phyloP scores from a whole-genome alignment of 2,888 invertebrate genomes.

The Nomada hirtipes region DNA sequence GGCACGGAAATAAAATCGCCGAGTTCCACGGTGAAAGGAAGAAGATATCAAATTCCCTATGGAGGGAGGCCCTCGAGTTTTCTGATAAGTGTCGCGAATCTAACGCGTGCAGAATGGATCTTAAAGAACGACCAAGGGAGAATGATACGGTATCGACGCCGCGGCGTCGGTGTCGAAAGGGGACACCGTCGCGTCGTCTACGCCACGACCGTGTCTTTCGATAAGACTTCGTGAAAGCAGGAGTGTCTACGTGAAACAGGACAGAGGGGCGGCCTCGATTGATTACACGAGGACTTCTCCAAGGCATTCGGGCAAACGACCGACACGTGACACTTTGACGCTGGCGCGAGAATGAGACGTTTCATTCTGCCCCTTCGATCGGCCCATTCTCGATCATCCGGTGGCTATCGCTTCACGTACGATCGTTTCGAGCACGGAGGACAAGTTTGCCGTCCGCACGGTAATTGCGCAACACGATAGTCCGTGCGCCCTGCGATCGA shows the following conservation, averaged over 20 bases:
- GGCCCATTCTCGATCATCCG: constrained; percentile 32
- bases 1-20: constrained; percentile 64
- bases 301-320: constrained; percentile 59
- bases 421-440: constrained; percentile 21
- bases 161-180: constrained; percentile 33
- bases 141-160: constrained; percentile 51
- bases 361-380: constrained; percentile 49
- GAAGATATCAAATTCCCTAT: constrained; percentile 48
- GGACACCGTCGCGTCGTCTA: constrained; percentile 45
- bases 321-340: constrained; percentile 62
- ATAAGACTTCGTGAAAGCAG: constrained; percentile 44
- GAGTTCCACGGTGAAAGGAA: constrained; percentile 29
- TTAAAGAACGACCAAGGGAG: constrained; percentile 27
- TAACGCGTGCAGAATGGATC: constrained; percentile 42
- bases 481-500: not conserved
- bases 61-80: constrained; percentile 40
- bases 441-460: constrained; percentile 26
- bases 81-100: constrained; percentile 26
- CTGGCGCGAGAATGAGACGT: constrained; percentile 48
- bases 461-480: constrained; percentile 46
- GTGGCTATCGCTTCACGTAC: constrained; percentile 46
- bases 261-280: constrained; percentile 42
- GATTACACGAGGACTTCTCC: constrained; percentile 59
- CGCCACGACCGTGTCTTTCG: constrained; percentile 45
- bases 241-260: constrained; percentile 13